These are phyloP conservation scores for Tolmerus cingulatus DNA, from an alignment of 2,888 invertebrate species.

Conservation along the genomic window DNA sequence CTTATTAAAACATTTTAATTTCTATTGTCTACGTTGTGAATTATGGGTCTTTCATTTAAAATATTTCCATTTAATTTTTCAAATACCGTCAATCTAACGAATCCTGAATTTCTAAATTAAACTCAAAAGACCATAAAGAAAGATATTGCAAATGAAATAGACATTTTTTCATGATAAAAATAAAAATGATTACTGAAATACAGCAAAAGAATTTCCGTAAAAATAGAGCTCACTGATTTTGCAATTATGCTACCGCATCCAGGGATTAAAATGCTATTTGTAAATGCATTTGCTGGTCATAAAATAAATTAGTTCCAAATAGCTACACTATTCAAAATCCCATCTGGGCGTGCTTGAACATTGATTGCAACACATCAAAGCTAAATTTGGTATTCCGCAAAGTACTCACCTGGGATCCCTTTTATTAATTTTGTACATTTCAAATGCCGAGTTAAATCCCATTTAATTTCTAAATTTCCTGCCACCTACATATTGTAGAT, in stretches of 20 bases:
- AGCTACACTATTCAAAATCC: neutral
- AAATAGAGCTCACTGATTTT: neutral
- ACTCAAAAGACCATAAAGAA: too few species aligned
- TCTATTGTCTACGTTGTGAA: too few species aligned
- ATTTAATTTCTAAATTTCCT: neutral
- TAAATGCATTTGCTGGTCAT: neutral
- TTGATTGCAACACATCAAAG: neutral
- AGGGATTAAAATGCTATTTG: neutral
- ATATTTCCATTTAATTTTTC: too few species aligned
- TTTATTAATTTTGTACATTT: neutral
- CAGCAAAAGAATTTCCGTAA: too few species aligned
- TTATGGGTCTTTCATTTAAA: too few species aligned
- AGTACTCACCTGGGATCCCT: neutral
- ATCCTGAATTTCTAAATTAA: too few species aligned
- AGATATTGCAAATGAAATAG: too few species aligned
- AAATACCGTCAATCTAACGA: too few species aligned
- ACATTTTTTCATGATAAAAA: too few species aligned
- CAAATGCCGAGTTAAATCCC: neutral
- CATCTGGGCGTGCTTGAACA: neutral
- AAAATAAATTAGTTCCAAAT: neutral
- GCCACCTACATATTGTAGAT: neutral
- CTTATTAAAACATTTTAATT: too few species aligned
- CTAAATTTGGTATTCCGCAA: neutral
- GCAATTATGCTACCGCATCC: neutral
- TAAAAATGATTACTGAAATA: too few species aligned